Evolutionary conservation across 1,140 invertebrate species (phyloP).

Genomic region (Zaprionus davidi): DNA sequence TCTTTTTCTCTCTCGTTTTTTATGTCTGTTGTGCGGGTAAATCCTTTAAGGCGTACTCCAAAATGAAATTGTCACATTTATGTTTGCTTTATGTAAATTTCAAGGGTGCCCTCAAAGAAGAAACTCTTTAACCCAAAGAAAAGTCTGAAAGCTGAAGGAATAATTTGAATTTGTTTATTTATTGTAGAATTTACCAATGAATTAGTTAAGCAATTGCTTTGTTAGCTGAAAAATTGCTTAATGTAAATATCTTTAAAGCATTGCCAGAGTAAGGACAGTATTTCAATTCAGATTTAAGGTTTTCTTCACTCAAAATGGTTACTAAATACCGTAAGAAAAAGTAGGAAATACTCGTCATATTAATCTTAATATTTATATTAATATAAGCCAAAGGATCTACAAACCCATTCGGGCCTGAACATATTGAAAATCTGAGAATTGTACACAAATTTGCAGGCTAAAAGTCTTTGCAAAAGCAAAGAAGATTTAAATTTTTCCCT

Average conservation of each 20-base stretch:
- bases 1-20: not conserved
- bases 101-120: not conserved
- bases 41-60: slow-evolving; percentile 75
- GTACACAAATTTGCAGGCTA: slow-evolving; percentile 9
- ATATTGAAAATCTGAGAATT: slow-evolving; percentile 4
- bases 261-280: too few relatives aligned
- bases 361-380: too few relatives aligned
- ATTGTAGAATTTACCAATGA: not conserved
- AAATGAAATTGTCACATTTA: slow-evolving; percentile 79
- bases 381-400: not conserved
- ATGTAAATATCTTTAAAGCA: too few relatives aligned
- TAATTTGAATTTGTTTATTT: too few relatives aligned
- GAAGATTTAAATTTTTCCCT: slow-evolving; percentile 18
- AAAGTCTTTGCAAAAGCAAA: slow-evolving; percentile 1
- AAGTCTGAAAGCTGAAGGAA: not conserved
- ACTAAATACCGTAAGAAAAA: too few relatives aligned
- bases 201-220: not conserved
- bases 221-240: too few relatives aligned
- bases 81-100: slow-evolving; percentile 80
- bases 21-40: slow-evolving; percentile 49
- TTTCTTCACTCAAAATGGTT: too few relatives aligned
- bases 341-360: too few relatives aligned
- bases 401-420: not conserved
- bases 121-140: not conserved
- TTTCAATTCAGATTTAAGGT: too few relatives aligned